phyloP scores from a whole-genome alignment of 92 coral and sea anemone species.

The Desmophyllum pertusum region DNA sequence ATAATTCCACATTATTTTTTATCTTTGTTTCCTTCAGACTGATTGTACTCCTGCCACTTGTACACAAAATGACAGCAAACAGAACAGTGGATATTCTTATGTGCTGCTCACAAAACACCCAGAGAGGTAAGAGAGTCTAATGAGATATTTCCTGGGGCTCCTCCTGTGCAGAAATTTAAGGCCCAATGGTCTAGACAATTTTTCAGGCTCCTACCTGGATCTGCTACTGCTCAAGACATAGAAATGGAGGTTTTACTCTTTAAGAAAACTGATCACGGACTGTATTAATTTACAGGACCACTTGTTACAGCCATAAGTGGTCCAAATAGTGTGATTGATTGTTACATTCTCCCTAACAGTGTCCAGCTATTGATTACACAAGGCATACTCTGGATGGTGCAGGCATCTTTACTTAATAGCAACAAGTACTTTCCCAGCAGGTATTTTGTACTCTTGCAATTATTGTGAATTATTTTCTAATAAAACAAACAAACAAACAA shows the following conservation, averaged over 20 bases:
- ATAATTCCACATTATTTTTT: neutral
- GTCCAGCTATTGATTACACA: conserved; percentile 98
- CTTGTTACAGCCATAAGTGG: neutral
- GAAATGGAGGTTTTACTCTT: neutral
- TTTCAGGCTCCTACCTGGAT: too few species aligned
- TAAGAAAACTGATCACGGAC: neutral
- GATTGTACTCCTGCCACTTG: conserved; percentile 96
- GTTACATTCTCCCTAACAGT: conserved; percentile 44
- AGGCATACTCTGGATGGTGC: conserved; percentile 99
- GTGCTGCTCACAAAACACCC: conserved; percentile 99
- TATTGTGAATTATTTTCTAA: neutral
- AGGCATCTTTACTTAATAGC: conserved; percentile 92
- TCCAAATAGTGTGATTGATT: neutral
- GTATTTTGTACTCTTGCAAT: conserved; percentile 24
- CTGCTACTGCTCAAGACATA: too few species aligned
- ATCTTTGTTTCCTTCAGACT: conserved; percentile 37
- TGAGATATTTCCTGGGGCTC: too few species aligned
- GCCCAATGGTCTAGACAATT: too few species aligned
- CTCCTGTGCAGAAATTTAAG: too few species aligned
- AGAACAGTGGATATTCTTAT: conserved; percentile 98
- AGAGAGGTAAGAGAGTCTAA: conserved; percentile 72
- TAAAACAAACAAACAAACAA: neutral
- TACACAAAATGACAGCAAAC: conserved; percentile 99
- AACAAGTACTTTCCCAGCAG: conserved; percentile 99
- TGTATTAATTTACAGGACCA: neutral